These are phyloP conservation scores for Symphodus melops DNA, from an alignment of 2,113 vertebrate species.

Conservation along the genomic window DNA sequence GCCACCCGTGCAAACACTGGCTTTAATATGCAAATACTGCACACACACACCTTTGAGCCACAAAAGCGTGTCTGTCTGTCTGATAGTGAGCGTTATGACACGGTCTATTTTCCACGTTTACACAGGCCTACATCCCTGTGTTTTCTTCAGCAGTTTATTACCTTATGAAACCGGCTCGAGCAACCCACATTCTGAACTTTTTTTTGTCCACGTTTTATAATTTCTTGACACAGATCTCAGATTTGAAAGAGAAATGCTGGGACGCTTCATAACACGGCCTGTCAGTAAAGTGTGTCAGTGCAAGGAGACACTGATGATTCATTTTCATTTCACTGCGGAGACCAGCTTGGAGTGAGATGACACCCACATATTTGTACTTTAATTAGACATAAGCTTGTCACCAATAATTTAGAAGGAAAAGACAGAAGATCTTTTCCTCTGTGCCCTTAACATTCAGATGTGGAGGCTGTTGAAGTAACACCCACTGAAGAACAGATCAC, in stretches of 20 bases:
- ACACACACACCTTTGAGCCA: neutral
- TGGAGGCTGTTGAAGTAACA: neutral
- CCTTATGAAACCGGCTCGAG: slow-evolving; percentile 12
- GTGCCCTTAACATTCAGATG: neutral
- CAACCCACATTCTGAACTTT: slow-evolving; percentile 26
- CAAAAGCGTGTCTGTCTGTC: neutral
- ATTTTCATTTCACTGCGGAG: neutral
- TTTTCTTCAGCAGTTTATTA: neutral
- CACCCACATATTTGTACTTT: neutral
- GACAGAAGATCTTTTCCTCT: neutral
- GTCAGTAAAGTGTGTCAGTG: slow-evolving; percentile 9
- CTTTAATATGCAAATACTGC: neutral
- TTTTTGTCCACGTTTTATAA: slow-evolving; percentile 1
- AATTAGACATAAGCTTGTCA: slow-evolving; percentile 9
- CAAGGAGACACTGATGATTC: neutral
- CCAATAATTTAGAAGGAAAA: neutral
- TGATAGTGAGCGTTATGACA: neutral
- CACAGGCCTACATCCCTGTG: neutral
- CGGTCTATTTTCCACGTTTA: neutral
- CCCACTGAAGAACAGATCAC: neutral
- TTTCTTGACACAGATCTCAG: slow-evolving; percentile 23
- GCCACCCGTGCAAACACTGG: neutral
- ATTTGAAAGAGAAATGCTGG: neutral
- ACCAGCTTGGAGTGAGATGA: neutral
- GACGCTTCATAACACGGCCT: neutral